These are phyloP conservation scores for Stictocephala bisonia DNA, from an alignment of 2,888 invertebrate genomes.

Conservation along the genomic window DNA sequence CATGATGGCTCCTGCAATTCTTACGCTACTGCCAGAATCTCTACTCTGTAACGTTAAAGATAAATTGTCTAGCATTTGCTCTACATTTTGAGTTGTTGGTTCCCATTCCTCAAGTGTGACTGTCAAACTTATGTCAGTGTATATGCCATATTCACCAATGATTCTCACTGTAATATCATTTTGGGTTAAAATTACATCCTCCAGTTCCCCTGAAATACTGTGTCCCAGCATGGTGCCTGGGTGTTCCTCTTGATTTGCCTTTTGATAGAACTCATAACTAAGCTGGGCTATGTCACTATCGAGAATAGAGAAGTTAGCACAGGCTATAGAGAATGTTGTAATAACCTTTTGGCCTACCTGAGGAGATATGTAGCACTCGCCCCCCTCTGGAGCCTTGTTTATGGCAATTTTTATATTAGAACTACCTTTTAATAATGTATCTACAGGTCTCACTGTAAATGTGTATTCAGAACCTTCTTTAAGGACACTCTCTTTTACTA, in stretches of 20 bases:
- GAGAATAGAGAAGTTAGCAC: neutral
- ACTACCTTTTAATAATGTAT: neutral
- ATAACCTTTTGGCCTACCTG: neutral
- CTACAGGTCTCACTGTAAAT: neutral
- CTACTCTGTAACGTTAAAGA: too few species aligned
- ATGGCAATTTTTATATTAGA: neutral
- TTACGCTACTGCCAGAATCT: too few species aligned
- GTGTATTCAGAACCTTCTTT: neutral
- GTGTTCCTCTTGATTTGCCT: neutral
- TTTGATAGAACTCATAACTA: constrained; percentile 15
- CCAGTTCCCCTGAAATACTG: constrained; percentile 3
- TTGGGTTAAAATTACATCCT: constrained; percentile 14
- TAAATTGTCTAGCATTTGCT: too few species aligned
- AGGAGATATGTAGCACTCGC: neutral
- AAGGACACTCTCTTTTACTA: constrained; percentile 8
- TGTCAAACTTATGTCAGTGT: too few species aligned
- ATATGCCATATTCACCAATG: constrained; percentile 9
- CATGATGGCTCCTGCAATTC: neutral
- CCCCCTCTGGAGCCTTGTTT: neutral
- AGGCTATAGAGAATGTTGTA: neutral
- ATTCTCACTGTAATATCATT: constrained; percentile 9
- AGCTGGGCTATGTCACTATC: neutral
- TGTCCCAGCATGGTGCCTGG: constrained; percentile 21
- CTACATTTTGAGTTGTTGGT: too few species aligned
- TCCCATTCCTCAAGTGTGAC: too few species aligned